These are phyloP conservation scores for Sinocyclocheilus maitianheensis DNA, from an alignment of 2,113 vertebrate species.

Conservation along the genomic window DNA sequence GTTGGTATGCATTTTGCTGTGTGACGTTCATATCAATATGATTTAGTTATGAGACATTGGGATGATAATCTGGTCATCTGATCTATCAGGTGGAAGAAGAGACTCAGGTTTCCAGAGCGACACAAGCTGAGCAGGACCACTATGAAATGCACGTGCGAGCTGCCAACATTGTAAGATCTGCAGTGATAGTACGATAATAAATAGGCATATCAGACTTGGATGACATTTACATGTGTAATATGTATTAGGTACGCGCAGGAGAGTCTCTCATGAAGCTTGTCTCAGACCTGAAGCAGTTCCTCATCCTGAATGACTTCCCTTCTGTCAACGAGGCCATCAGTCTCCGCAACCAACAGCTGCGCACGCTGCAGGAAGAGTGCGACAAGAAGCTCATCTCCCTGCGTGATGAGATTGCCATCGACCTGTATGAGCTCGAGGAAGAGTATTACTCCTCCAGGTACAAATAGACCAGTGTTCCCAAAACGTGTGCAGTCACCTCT, in stretches of 20 bases:
- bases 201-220: neutral
- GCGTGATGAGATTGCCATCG: slow-evolving; percentile 93
- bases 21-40: neutral
- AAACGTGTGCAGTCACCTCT: slow-evolving; percentile 18
- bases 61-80: neutral
- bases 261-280: slow-evolving; percentile 98
- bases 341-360: slow-evolving; percentile 92
- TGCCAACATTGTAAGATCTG: slow-evolving; percentile 91
- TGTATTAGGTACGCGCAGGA: slow-evolving; percentile 87
- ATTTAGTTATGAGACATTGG: neutral
- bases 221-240: neutral
- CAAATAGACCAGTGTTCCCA: slow-evolving; percentile 81
- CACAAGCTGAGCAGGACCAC: slow-evolving; percentile 95
- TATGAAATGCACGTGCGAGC: slow-evolving; percentile 98
- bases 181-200: neutral
- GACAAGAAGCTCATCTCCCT: slow-evolving; percentile 93
- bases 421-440: slow-evolving; percentile 99
- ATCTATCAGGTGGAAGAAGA: slow-evolving; percentile 90
- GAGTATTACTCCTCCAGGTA: slow-evolving; percentile 99
- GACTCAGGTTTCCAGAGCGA: slow-evolving; percentile 92
- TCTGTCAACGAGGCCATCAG: slow-evolving; percentile 96
- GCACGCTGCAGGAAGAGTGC: slow-evolving; percentile 90
- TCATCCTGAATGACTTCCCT: slow-evolving; percentile 97
- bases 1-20: neutral
- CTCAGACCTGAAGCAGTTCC: slow-evolving; percentile 96